Base-by-base conservation (phyloP, 2,888 invertebrate species). In the Cryptus viduatorius region DNA sequence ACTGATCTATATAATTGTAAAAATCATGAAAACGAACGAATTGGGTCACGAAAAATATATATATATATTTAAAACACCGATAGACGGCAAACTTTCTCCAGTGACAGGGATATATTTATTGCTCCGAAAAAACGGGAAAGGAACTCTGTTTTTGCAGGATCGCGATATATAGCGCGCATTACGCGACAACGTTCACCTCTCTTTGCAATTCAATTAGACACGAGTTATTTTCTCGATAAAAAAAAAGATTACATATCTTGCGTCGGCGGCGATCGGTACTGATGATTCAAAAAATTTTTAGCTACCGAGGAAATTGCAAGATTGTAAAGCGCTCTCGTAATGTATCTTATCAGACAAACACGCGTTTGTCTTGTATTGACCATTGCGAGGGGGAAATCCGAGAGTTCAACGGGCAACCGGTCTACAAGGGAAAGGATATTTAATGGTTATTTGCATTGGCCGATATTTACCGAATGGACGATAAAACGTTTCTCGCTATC, bases 401-500 rank as follows among this genome's bases (percentile, higher is more conserved):
- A 61, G 61, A 61, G 61, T 61, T 61, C 61, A 61, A 61, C 61
- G 61, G 5, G 61, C 61, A 61, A 61, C 61, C 61, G 61, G 61
- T 61, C 29, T 31, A 7, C 61, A 2, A 61, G 61, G 14, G 61
- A 61, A 61, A 61, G 61, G 61, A 61, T 61, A 61, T 29, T 61
- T n/a, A n/a, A 24, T n/a, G 14, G 61, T 12, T 61, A 61, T 61
- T 61, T 31, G 61, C 61, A 5, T 7, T n/a, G 61, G 31, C 31
- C n/a, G 31, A 31, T 61, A 61, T 61, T 61, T 61, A 31, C 31
- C 31, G 31, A 31, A 29, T 29, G 61, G 31, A 31, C 61, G 61
- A 61, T 31, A 31, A 61, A 61, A 14, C 16, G 24, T 61, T 31
- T 61, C 29, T 31, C 31, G 29, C 29, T 61, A 61, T 61, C 61